Conservation (phyloP, 2,113 vertebrate genomes). For the Rhinoderma darwinii region DNA sequence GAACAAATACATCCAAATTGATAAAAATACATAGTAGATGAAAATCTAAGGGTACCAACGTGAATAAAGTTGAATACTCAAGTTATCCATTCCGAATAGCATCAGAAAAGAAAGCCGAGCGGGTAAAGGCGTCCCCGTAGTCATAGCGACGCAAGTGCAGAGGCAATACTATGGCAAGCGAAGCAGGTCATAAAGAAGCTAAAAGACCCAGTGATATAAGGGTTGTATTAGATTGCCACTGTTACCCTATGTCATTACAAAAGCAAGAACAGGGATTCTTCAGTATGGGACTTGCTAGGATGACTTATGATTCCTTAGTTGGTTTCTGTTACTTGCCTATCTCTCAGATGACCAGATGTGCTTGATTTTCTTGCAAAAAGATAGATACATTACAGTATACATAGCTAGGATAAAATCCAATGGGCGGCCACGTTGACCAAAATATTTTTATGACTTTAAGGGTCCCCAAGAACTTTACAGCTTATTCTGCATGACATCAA, state of each 20-base stretch:
- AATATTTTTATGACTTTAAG: constrained; percentile 35
- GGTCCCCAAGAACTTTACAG: constrained; percentile 41
- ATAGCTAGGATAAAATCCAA: neutral
- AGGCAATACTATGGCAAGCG: too few species aligned
- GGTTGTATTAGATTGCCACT: too few species aligned
- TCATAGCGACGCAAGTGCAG: too few species aligned
- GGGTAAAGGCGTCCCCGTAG: too few species aligned
- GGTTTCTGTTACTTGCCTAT: neutral
- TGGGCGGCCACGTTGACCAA: constrained; percentile 1
- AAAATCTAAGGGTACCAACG: too few species aligned
- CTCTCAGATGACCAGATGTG: neutral
- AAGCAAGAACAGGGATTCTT: neutral
- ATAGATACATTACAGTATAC: neutral
- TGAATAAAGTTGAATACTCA: too few species aligned
- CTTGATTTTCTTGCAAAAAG: neutral
- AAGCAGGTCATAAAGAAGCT: too few species aligned
- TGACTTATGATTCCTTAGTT: neutral
- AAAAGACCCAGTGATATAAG: too few species aligned
- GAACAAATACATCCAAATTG: too few species aligned
- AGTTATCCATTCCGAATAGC: too few species aligned
- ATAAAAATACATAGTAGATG: too few species aligned
- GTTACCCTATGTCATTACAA: neutral
- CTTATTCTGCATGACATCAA: constrained; percentile 22
- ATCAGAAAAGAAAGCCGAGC: too few species aligned
- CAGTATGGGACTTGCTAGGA: neutral